A percentile compares a stretch with the other conserved stretches of the same genome.
These are phyloP conservation scores for Poeciliopsis paucimaculata DNA, from an alignment of 2,797 vertebrate species.

Conservation along the genomic window DNA sequence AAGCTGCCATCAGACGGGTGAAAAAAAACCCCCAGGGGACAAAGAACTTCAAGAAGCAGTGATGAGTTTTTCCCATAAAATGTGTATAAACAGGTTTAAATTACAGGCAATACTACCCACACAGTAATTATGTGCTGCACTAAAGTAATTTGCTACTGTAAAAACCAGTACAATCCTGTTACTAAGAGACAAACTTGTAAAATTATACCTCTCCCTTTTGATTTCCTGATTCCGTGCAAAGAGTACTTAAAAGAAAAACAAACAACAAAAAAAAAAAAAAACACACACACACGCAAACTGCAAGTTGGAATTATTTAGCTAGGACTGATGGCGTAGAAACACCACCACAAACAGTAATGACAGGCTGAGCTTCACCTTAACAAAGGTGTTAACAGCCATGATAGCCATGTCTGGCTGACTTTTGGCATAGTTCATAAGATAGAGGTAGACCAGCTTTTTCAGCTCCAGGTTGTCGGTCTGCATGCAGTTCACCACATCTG, in stretches of 20 bases:
- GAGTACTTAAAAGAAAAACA: not conserved
- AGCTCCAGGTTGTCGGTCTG: slow-evolving; percentile 98
- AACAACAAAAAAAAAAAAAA: too few relatives aligned
- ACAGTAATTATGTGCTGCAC: not conserved
- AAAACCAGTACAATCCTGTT: not conserved
- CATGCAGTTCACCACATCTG: slow-evolving; percentile 99
- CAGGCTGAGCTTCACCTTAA: slow-evolving; percentile 84
- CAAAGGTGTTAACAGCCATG: slow-evolving; percentile 99
- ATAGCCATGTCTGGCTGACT: slow-evolving; percentile 99
- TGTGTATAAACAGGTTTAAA: slow-evolving; percentile 6
- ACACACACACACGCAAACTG: not conserved
- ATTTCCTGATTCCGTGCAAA: not conserved
- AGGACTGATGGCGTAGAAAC: not conserved
- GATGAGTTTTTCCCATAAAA: not conserved
- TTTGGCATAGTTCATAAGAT: slow-evolving; percentile 99
- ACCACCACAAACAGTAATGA: not conserved
- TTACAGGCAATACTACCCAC: not conserved
- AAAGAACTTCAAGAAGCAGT: slow-evolving; percentile 1
- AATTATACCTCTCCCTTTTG: not conserved
- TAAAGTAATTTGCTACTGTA: not conserved
- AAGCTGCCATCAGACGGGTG: slow-evolving; percentile 1
- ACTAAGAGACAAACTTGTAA: not conserved
- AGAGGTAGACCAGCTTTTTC: slow-evolving; percentile 97
- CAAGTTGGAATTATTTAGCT: not conserved
- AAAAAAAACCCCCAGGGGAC: not conserved